Evolutionary conservation across 1,140 invertebrate species (phyloP).

Genomic region (Cydia strobilella): DNA sequence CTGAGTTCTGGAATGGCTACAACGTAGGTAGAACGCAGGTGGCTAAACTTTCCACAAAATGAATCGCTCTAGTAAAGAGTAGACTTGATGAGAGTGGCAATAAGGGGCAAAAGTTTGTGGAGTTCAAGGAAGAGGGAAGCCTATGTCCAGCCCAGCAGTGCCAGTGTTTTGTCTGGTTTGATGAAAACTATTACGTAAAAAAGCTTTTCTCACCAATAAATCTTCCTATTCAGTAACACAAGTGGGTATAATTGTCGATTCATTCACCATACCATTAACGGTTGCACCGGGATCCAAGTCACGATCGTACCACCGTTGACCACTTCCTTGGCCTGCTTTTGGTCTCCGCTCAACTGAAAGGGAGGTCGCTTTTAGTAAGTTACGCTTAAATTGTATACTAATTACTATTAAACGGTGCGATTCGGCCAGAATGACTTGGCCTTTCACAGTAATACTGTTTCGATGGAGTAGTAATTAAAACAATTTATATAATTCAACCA

Average conservation of each 20-base stretch:
- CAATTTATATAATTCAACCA: neutral
- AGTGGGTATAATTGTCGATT: slow-evolving; percentile 11
- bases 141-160: neutral
- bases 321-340: slow-evolving; percentile 32
- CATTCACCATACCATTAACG: slow-evolving; percentile 14
- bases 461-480: neutral
- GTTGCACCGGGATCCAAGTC: slow-evolving; percentile 12
- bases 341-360: slow-evolving; percentile 23
- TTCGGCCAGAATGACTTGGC: slow-evolving; percentile 6
- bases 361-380: slow-evolving; percentile 27
- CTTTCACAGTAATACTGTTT: neutral
- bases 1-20: neutral
- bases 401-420: slow-evolving; percentile 17
- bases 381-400: slow-evolving; percentile 26
- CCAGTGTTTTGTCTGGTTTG: neutral
- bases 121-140: too few relatives aligned
- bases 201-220: neutral
- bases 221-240: neutral
- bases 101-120: too few relatives aligned
- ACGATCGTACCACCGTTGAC: slow-evolving; percentile 26
- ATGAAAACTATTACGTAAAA: neutral
- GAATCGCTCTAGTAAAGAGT: too few relatives aligned
- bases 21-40: too few relatives aligned
- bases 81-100: too few relatives aligned
- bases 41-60: too few relatives aligned